Base-by-base conservation (phyloP, 2,888 invertebrate genomes). In the Polydesmus complanatus region DNA sequence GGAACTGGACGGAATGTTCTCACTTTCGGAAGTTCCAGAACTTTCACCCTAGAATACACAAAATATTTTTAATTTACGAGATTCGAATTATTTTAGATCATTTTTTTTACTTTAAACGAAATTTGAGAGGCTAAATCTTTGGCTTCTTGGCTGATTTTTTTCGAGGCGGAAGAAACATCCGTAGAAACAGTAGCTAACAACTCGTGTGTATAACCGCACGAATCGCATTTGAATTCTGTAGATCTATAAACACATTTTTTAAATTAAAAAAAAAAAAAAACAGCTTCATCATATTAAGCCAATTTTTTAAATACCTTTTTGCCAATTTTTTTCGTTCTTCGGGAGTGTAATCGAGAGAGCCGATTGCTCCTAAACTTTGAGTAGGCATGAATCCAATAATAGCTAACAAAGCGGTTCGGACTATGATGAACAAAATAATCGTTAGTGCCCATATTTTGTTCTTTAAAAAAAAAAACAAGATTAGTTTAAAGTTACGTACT, bases 321-420 rank as follows among this genome's bases (percentile, higher is more conserved):
- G 93, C 92, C 56, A 95, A 78, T 54, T 78, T 73, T 71, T 83
- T 83, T 61, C 94, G 79, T 72, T 93, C 93, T 58, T 86, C 85
- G n/a, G 84, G 77, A 1, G 86, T 82, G 71, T 91, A 94, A 72
- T 94, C 91, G 23, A 95, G 75, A 1, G 92, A 87, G 3, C 94
- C 95, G 64, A 96, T 87, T 1, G 93, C 92, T 1, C 92, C 91
- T 68, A 84, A 85, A 8, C 89, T 86, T 58, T 88, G 84, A 3
- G 91, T 87, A 0, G 93, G 92, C 90, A 95, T 91, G 71, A 95
- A 95, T 1, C 93, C 90, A 69, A 94, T 92, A 62, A 95, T 78
- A 19, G 94, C 94, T 65, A 95, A 75, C 62, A 95, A 76, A 14
- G 93, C 93, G 58, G 94, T 95, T 64, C 94, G 80, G 66, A 95